A percentile compares a stretch with the other conserved stretches of the same genome.
Conservation (phyloP, 2,888 invertebrate genomes). For the Eristalinus sepulchralis region DNA sequence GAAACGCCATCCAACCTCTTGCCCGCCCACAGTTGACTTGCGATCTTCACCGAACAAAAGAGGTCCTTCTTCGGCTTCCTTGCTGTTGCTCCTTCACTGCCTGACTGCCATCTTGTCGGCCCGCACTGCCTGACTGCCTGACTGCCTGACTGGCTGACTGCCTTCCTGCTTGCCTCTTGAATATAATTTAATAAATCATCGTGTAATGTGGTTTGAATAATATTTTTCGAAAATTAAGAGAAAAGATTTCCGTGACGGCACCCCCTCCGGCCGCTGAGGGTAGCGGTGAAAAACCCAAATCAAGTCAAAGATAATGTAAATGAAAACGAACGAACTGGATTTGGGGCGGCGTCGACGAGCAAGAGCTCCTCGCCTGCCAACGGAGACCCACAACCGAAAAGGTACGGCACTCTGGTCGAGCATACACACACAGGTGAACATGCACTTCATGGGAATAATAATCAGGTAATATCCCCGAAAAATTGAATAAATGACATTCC, state of each 20-base stretch:
- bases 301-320: constrained; percentile 61
- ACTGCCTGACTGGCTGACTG: background rate
- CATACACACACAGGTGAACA: constrained; percentile 49
- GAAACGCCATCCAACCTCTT: background rate
- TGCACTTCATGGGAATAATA: constrained; percentile 69
- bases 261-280: background rate
- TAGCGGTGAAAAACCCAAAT: background rate
- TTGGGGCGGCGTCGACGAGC: background rate
- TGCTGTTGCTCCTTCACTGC: background rate
- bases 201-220: constrained; percentile 68
- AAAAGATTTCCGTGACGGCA: constrained; percentile 46
- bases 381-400: background rate
- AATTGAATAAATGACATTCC: constrained; percentile 72
- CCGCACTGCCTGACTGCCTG: background rate
- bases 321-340: constrained; percentile 47
- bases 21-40: constrained; percentile 23
- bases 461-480: constrained; percentile 70
- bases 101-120: background rate
- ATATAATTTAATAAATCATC: constrained; percentile 69
- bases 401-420: background rate
- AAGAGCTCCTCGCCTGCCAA: background rate
- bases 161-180: constrained; percentile 40
- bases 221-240: constrained; percentile 59
- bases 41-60: constrained; percentile 1
- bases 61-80: background rate